These are phyloP conservation scores for Piscicola geometra DNA, from an alignment of 2,888 invertebrate species.

Conservation along the genomic window DNA sequence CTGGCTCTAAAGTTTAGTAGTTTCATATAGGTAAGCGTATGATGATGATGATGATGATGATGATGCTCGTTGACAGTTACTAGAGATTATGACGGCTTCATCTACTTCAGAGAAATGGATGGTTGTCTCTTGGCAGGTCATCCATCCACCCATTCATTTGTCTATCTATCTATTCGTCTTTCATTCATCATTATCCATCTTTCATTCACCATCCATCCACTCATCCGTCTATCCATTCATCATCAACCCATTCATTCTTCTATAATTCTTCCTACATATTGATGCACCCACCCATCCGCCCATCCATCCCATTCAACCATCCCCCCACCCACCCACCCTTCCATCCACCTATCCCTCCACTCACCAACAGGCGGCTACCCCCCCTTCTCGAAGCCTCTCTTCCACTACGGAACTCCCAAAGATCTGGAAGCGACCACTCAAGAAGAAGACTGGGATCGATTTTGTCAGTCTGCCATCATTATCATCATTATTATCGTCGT, in stretches of 20 bases:
- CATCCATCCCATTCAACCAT: no score
- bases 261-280: no score
- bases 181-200: no score
- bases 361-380: slow-evolving; percentile 73
- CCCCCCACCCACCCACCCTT: no score
- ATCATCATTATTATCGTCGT: neutral
- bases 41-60: neutral
- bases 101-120: slow-evolving; percentile 66
- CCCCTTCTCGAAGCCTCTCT: slow-evolving; percentile 81
- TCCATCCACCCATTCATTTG: no score
- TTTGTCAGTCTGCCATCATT: slow-evolving; percentile 61
- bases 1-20: no score
- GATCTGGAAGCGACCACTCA: slow-evolving; percentile 58
- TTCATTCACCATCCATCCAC: no score
- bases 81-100: slow-evolving; percentile 66
- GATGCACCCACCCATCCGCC: no score
- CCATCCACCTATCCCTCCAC: neutral
- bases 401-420: slow-evolving; percentile 66
- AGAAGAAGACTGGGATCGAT: slow-evolving; percentile 86
- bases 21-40: no score
- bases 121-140: slow-evolving; percentile 70
- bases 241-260: no score
- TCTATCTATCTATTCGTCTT: no score
- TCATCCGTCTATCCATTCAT: no score
- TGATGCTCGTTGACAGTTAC: slow-evolving; percentile 58